phyloP scores from a whole-genome alignment of 2,797 vertebrate species.

The Gouania willdenowi region DNA sequence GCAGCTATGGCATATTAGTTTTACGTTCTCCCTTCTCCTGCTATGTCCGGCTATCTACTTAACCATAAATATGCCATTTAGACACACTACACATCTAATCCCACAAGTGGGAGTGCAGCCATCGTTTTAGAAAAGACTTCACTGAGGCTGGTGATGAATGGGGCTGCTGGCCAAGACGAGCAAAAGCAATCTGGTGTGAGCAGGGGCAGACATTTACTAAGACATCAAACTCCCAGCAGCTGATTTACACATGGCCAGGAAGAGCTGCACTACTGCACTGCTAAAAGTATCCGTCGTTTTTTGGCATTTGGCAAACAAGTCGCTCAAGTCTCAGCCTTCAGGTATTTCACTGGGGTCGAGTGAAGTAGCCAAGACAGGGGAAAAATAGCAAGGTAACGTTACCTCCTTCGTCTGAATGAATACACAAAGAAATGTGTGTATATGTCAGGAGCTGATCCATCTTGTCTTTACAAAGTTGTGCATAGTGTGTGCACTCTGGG shows the following conservation, averaged over 20 bases:
- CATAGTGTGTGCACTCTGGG: background rate
- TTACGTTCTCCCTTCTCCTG: background rate
- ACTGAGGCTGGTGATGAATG: slow-evolving; percentile 58
- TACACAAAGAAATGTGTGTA: slow-evolving; percentile 21
- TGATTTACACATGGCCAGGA: slow-evolving; percentile 43
- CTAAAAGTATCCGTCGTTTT: background rate
- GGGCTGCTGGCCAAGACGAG: slow-evolving; percentile 55
- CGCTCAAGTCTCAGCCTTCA: background rate
- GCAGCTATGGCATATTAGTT: background rate
- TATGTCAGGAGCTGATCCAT: slow-evolving; percentile 21
- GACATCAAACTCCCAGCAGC: slow-evolving; percentile 58
- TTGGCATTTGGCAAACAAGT: background rate
- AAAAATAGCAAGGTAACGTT: slow-evolving; percentile 33
- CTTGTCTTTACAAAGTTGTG: slow-evolving; percentile 1
- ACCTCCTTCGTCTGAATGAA: slow-evolving; percentile 26
- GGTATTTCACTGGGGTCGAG: slow-evolving; percentile 1
- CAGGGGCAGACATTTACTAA: slow-evolving; percentile 49
- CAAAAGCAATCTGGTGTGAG: slow-evolving; percentile 59
- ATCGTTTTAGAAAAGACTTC: slow-evolving; percentile 18
- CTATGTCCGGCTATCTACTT: no score
- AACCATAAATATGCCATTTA: slow-evolving; percentile 13
- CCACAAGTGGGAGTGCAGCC: slow-evolving; percentile 23
- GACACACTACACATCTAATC: slow-evolving; percentile 7
- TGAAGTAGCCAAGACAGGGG: slow-evolving; percentile 6
- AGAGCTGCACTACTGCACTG: slow-evolving; percentile 18